Conservation (phyloP, 1,140 invertebrate species). For the Neodiprion virginianus region DNA sequence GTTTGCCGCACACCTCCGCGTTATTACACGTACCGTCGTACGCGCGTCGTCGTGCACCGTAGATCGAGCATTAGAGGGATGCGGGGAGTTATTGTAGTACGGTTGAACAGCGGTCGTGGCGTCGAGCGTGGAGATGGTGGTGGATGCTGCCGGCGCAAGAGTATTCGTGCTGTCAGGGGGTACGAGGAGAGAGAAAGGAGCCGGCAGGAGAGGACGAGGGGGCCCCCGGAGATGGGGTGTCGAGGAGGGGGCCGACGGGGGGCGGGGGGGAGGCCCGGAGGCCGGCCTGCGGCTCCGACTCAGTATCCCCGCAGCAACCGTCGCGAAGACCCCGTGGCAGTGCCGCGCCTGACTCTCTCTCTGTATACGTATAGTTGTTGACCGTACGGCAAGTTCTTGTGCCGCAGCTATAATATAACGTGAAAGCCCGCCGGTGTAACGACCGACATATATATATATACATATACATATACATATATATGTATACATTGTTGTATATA, state of each 20-base stretch:
- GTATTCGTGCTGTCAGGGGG: constrained; percentile 11
- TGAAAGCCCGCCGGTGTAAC: not conserved
- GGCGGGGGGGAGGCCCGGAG: constrained; percentile 56
- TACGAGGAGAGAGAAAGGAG: constrained; percentile 24
- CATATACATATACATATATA: no score
- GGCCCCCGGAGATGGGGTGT: constrained; percentile 17
- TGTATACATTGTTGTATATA: no score
- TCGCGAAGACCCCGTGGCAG: constrained; percentile 49
- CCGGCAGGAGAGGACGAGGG: constrained; percentile 29
- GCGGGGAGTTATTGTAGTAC: no score
- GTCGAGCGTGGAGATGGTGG: no score
- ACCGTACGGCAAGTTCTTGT: no score
- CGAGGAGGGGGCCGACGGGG: not conserved
- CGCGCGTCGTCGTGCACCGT: no score
- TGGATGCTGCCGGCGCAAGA: no score
- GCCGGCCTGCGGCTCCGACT: constrained; percentile 60
- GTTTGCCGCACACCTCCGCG: no score
- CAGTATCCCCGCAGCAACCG: constrained; percentile 62
- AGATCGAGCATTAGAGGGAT: no score
- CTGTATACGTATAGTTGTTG: constrained; percentile 20
- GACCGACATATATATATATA: no score
- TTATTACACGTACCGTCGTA: no score
- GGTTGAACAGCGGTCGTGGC: no score
- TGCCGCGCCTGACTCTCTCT: constrained; percentile 28
- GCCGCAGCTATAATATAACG: not conserved